Evolutionary conservation across 1,140 invertebrate genomes (phyloP), one percentile per base, ranked within the genome.

Genomic region (Nymphalis io): DNA sequence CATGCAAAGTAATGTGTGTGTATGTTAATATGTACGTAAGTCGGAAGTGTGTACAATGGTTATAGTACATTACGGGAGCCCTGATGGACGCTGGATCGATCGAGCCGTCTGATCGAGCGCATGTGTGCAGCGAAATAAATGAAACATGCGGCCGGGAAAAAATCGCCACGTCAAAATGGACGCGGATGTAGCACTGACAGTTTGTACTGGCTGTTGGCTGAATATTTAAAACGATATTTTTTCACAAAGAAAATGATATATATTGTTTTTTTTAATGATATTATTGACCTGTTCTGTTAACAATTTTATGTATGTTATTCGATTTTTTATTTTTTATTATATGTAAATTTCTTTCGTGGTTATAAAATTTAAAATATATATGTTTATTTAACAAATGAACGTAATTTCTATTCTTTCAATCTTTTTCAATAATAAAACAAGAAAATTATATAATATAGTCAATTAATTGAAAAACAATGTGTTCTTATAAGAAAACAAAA

Each of bases 131-230:
- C 81, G 82, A 87, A 88, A 88, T 88, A 87, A 88, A 88, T 83
- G 84, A 88, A 89, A 89, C 82, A 85, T 78, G 76, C 66, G 78
- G 63, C 64, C 75, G 76, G 78, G 76, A 84, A 88, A 88, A 87
- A 88, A 87, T 86, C 78, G 75, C 73, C 82, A 74, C 84, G 83
- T 88, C 88, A 88, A 87, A 89, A 87, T 85, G 86, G 86, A 87
- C 85, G 83, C 76, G 76, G 58, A 62, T 74, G 60, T 68, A 71
- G 64, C 68, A 0, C 8, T 55, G n/a, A 0, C 15, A 44, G 0
- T 15, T 39, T 4, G 59, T 1, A 74, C 65, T 83, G 83, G 81
- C 63, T 23, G 55, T 40, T 81, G 57, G n/a, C 5, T 4, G 0
- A n/a, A 15, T 23, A 11, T n/a, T 27, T 53, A 23, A 10, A 48